Evolutionary conservation across 2,888 invertebrate species (phyloP), one percentile per base, ranked within the genome.

Genomic region (Habrosyne pyritoides): DNA sequence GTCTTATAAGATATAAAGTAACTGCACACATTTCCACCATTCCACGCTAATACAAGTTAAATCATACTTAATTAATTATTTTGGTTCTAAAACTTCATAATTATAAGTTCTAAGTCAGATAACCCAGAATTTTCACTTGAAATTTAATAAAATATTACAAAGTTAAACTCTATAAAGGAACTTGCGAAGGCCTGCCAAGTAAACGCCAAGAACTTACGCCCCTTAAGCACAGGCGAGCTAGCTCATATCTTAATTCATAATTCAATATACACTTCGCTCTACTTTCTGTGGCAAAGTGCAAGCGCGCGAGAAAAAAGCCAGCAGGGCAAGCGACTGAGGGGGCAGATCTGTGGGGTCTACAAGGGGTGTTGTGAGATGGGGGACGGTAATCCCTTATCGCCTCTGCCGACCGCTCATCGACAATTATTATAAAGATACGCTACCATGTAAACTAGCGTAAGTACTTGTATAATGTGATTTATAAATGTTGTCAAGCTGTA

Each of bases 201-300:
- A 7, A 48, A 58, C 51, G 47, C 36, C 53, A 36, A 30, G 36
- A 55, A 47, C 30, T 24, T 63, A 42, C 10, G 30, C 52, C 48
- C 59, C 64, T 71, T 65, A 66, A 36, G 36, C n/a, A 36, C 14
- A 42, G 36, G 7, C 33, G n/a, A 56, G 71, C 69, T 64, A 67
- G 74, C 78, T 82, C 81, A 83, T 83, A 82, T 84, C 83, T 83
- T 84, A 83, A 85, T 87, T 87, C 84, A 87, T 89, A 88, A 91
- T 89, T 89, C 89, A 89, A 88, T 87, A 84, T 80, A 83, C 82
- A 79, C 81, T 77, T 66, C 79, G 14, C 18, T 42, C 42, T 42
- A 42, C 42, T 42, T 42, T 78, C 77, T 79, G 80, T 76, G 77
- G 82, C 75, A 81, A 81, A 89, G 83, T 86, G 87, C 87, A 87